These are phyloP conservation scores for Neotoma lepida DNA, from an alignment of 2,113 vertebrate genomes.

Conservation along the genomic window DNA sequence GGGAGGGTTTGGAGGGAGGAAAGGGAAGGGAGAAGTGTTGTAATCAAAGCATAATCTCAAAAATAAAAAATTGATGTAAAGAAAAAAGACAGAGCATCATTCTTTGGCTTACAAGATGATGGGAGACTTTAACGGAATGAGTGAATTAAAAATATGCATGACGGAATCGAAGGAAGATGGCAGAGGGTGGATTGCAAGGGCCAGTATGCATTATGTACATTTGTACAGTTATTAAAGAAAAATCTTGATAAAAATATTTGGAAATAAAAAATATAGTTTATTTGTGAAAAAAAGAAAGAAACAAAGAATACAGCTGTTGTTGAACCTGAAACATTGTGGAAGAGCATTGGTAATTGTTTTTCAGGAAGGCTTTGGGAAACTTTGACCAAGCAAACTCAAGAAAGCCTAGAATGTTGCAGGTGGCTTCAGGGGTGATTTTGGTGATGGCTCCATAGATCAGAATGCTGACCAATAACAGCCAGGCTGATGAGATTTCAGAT, in stretches of 20 bases:
- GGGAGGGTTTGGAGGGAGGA: background rate
- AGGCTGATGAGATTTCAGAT: background rate
- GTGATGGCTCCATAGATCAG: background rate
- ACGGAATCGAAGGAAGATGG: background rate
- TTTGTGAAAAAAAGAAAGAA: background rate
- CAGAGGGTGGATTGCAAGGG: background rate
- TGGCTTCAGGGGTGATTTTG: background rate
- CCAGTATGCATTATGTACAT: background rate
- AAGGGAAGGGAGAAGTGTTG: background rate
- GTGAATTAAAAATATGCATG: background rate
- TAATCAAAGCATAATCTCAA: background rate
- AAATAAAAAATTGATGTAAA: background rate
- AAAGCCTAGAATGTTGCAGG: background rate
- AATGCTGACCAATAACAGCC: background rate
- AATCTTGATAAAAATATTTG: background rate
- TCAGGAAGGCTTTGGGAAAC: background rate
- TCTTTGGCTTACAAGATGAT: background rate
- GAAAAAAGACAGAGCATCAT: background rate
- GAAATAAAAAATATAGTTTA: background rate
- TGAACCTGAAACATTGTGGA: background rate
- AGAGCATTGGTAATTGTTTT: background rate
- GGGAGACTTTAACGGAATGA: background rate
- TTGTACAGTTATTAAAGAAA: background rate
- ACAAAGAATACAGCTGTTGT: background rate
- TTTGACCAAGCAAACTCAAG: background rate